These are phyloP conservation scores for Mystacornis crossleyi DNA, from an alignment of 2,113 vertebrate genomes.

Conservation along the genomic window DNA sequence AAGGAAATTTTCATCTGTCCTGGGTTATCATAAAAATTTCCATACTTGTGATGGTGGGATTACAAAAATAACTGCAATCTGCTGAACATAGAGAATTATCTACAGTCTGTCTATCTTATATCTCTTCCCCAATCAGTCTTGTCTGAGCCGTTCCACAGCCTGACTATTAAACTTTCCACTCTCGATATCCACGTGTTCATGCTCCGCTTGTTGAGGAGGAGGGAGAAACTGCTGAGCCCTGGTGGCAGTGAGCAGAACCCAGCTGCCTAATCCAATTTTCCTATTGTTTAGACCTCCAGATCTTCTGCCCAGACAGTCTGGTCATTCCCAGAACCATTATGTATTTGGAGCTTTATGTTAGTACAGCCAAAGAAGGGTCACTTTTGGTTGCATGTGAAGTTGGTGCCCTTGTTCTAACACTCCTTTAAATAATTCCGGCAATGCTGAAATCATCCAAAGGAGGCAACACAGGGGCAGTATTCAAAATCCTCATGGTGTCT, in stretches of 20 bases:
- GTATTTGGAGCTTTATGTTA: background rate
- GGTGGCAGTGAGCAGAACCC: background rate
- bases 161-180: constrained; percentile 24
- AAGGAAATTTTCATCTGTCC: constrained; percentile 43
- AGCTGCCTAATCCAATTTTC: background rate
- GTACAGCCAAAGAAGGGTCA: background rate
- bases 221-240: background rate
- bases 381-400: rapidly evolving
- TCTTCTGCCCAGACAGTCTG: background rate
- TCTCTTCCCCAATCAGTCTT: constrained; percentile 8
- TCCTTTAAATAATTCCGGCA: background rate
- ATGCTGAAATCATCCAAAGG: background rate
- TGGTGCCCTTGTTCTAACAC: background rate
- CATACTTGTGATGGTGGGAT: background rate
- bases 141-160: background rate
- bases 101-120: constrained; percentile 5
- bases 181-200: background rate
- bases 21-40: constrained; percentile 46
- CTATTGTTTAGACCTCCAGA: background rate
- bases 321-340: background rate
- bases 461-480: background rate
- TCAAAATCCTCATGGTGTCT: background rate
- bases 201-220: background rate
- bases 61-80: constrained; percentile 14
- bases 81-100: constrained; percentile 12